A percentile compares a stretch with the other conserved stretches of the same genome.
phyloP scores from a whole-genome alignment of 2,888 invertebrate species.

The Operophtera brumata region DNA sequence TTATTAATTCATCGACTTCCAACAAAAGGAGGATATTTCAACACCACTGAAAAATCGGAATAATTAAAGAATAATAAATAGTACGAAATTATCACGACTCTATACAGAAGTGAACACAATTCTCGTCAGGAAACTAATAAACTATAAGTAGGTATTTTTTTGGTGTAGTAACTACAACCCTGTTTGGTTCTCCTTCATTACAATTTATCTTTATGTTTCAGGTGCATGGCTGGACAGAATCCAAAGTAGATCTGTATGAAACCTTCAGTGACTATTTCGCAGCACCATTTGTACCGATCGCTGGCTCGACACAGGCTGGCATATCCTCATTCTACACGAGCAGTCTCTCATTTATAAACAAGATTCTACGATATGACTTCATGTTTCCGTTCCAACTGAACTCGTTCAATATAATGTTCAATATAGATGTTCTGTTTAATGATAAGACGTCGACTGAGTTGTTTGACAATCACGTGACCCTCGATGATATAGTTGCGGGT shows the following conservation, averaged over 20 bases:
- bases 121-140: no score
- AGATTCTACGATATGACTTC: conserved; percentile 63
- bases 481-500: conserved; percentile 58
- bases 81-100: no score
- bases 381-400: conserved; percentile 60
- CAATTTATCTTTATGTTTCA: conserved; percentile 40
- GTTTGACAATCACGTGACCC: conserved; percentile 48
- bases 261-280: conserved; percentile 51
- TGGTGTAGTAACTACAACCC: no score
- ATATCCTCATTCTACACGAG: conserved; percentile 63
- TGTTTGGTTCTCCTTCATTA: no score
- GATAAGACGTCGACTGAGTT: conserved; percentile 59
- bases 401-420: conserved; percentile 66
- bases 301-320: conserved; percentile 44
- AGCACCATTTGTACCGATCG: conserved; percentile 53
- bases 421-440: conserved; percentile 63
- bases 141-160: no score
- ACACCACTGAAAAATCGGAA: no score
- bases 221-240: conserved; percentile 64
- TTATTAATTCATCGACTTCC: no score
- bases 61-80: no score
- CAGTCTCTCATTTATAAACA: conserved; percentile 53
- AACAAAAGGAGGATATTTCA: no score
- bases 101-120: no score
- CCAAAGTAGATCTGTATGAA: conserved; percentile 51